These are phyloP conservation scores for Amblyraja radiata DNA, from an alignment of 2,797 vertebrate genomes.

Conservation along the genomic window DNA sequence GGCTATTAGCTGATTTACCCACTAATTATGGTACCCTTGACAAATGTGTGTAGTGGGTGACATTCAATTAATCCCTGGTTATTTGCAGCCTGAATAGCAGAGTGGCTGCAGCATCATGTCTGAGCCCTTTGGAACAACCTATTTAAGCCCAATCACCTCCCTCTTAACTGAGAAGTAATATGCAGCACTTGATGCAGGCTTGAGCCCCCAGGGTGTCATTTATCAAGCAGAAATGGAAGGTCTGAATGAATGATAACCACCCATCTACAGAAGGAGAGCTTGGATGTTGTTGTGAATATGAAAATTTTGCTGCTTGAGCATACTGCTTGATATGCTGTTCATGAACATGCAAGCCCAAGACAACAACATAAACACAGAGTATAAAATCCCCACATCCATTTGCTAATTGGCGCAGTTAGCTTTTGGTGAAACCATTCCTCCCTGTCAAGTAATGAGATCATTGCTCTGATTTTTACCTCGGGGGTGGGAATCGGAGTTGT, in stretches of 20 bases:
- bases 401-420: not conserved
- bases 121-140: slow-evolving; percentile 83
- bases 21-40: slow-evolving; percentile 51
- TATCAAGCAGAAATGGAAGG: slow-evolving; percentile 88
- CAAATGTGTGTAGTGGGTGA: slow-evolving; percentile 68
- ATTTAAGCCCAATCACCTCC: slow-evolving; percentile 91
- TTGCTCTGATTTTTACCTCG: not conserved
- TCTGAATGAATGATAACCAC: slow-evolving; percentile 85
- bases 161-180: slow-evolving; percentile 87
- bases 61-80: slow-evolving; percentile 82
- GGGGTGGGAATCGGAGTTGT: not conserved
- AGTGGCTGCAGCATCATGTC: slow-evolving; percentile 66
- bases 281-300: slow-evolving; percentile 48
- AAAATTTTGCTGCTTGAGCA: slow-evolving; percentile 44
- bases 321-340: slow-evolving; percentile 28
- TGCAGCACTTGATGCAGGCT: slow-evolving; percentile 66
- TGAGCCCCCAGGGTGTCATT: slow-evolving; percentile 81
- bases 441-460: not conserved
- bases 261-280: slow-evolving; percentile 53
- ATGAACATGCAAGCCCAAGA: not conserved
- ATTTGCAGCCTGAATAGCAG: slow-evolving; percentile 64
- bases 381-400: not conserved
- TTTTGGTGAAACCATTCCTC: not conserved
- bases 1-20: slow-evolving; percentile 31
- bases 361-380: slow-evolving; percentile 20